Conservation (phyloP, 2,797 vertebrate genomes). For the Perdix hodgsoniae region DNA sequence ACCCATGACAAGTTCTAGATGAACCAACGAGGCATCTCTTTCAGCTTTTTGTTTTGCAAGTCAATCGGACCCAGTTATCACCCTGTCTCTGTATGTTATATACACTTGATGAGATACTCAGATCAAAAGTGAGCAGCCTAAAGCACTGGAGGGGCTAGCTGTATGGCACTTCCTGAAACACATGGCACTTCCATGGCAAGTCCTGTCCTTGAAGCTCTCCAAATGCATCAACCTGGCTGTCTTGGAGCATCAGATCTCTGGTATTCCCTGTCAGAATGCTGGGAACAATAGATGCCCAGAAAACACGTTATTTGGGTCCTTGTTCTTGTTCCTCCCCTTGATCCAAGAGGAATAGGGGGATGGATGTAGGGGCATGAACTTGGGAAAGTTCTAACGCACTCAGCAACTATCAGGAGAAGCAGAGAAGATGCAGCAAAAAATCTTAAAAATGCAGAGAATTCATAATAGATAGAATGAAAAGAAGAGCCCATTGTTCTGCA, state of each 20-base stretch:
- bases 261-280: neutral
- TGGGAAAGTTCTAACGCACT: neutral
- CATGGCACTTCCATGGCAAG: neutral
- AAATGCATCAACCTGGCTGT: neutral
- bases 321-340: neutral
- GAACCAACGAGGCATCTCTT: neutral
- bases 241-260: neutral
- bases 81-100: too few relatives aligned
- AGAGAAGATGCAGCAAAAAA: neutral
- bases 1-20: neutral
- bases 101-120: neutral
- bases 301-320: neutral
- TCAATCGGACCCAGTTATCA: accelerated
- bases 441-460: neutral
- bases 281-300: neutral
- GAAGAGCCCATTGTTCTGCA: neutral
- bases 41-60: neutral
- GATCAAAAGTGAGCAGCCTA: neutral
- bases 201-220: neutral
- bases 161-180: neutral
- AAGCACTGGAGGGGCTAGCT: neutral
- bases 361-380: neutral
- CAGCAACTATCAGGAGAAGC: neutral
- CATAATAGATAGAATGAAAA: neutral
- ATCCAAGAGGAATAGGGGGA: neutral